These are phyloP conservation scores for Dicerorhinus sumatrensis DNA, from an alignment of 2,113 vertebrate species.

Conservation along the genomic window DNA sequence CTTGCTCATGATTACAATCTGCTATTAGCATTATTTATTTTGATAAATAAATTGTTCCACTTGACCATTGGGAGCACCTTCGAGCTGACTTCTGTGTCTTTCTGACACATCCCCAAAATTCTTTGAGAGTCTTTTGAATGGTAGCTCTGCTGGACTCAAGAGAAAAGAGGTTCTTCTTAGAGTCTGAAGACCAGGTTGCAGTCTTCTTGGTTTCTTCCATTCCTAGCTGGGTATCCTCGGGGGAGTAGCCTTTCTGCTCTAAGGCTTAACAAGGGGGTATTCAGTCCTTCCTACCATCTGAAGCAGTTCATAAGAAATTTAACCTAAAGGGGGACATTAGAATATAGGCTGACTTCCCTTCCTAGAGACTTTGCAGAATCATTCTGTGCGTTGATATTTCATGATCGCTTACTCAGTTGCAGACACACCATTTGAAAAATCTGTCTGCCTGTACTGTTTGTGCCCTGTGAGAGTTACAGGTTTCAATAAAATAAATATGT, in stretches of 20 bases:
- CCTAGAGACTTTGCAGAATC: conserved; percentile 9
- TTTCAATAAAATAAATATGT: neutral
- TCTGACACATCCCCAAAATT: neutral
- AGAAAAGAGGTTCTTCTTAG: neutral
- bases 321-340: neutral
- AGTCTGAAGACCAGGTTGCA: neutral
- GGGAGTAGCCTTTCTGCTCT: neutral
- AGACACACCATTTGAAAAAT: neutral
- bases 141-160: neutral
- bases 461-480: neutral
- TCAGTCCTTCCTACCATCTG: neutral
- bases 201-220: neutral
- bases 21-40: conserved; percentile 17
- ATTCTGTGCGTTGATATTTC: neutral
- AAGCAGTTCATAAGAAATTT: conserved; percentile 6
- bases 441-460: neutral
- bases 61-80: neutral
- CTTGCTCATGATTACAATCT: neutral
- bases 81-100: neutral
- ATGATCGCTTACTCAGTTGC: neutral
- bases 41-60: neutral
- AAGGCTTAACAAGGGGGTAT: neutral
- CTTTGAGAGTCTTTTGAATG: neutral
- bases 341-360: neutral
- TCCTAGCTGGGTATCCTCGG: neutral